Evolutionary conservation across 1,140 invertebrate genomes (phyloP).

Genomic region (Elysia chlorotica): DNA sequence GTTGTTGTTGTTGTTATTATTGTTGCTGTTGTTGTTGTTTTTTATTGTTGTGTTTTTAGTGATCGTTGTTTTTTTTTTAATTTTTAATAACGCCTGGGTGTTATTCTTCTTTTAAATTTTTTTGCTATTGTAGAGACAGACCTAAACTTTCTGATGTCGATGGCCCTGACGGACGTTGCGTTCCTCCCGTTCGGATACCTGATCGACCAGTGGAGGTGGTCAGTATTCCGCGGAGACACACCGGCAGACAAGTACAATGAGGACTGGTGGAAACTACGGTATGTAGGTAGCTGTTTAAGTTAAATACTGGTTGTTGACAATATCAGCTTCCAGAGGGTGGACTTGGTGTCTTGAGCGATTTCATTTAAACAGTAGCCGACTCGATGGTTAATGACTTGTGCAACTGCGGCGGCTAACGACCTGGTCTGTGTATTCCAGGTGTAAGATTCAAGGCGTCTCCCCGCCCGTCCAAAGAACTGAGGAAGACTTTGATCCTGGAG

Average conservation of each 20-base stretch:
- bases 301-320: too few relatives aligned
- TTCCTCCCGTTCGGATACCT: conserved; percentile 88
- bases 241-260: conserved; percentile 41
- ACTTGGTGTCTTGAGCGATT: too few relatives aligned
- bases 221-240: conserved; percentile 77
- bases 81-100: too few relatives aligned
- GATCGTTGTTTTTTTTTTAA: too few relatives aligned
- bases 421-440: conserved; percentile 27
- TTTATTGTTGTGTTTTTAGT: too few relatives aligned
- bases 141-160: conserved; percentile 60
- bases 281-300: too few relatives aligned
- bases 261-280: conserved; percentile 65
- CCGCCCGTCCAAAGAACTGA: conserved; percentile 42
- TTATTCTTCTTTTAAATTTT: too few relatives aligned
- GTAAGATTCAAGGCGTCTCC: conserved; percentile 49
- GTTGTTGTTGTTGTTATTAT: too few relatives aligned
- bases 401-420: too few relatives aligned
- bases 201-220: conserved; percentile 87
- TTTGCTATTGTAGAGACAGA: conserved; percentile 46
- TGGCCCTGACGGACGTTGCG: conserved; percentile 85
- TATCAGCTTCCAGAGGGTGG: not conserved
- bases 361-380: too few relatives aligned
- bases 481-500: conserved; percentile 55
- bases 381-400: too few relatives aligned
- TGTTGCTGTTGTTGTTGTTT: too few relatives aligned